Base-by-base conservation (phyloP, 2,113 vertebrate species). In the Sinocyclocheilus maitianheensis region DNA sequence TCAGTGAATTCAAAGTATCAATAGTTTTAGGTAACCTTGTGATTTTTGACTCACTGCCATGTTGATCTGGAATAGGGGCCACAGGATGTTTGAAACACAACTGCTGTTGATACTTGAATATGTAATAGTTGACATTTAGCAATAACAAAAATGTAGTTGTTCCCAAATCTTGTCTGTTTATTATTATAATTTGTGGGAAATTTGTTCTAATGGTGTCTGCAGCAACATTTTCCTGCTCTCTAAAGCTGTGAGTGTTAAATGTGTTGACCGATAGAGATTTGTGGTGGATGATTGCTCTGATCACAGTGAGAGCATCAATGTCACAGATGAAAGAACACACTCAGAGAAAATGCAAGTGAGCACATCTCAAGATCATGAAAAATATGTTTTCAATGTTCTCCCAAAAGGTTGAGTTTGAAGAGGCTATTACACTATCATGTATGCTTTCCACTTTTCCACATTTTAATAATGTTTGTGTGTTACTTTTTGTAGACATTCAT, bases 271-370 rank as follows among this genome's bases (percentile, higher is more conserved):
- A 62, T 55, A 80, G 77, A 80, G 77, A 80, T 80, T 80, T 80
- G 30, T 6, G 55, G 30, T 60, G 77, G 34, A 40, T 80, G 77
- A 80, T 80, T 80, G 77, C 55, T 62, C 62, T 62, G 55, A 62
- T 80, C 77, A 62, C 77, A 62, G 53, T 14, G 51, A 62, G 18
- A 80, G 77, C 77, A 10, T 22, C 55, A 62, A 14, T 80, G 77
- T 80, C 77, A n/a, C 77, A 40, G 55, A n/a, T 80, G 55, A 62
- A 4, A n/a, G n/a, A 80, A 37, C 77, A 20, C 13, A 55, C 75
- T 51, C 75, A 58, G 53, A 79, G 5, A 22, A 37, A 79, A 58
- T 22, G 11, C 20, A 60, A 22, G 30, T n/a, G 77, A 62, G 77
- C 26, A 62, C 6, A 0, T 79, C 34, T 62, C 76, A 77, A 55